These are phyloP conservation scores for Meriones unguiculatus DNA, from an alignment of 2,113 vertebrate species.

Conservation along the genomic window DNA sequence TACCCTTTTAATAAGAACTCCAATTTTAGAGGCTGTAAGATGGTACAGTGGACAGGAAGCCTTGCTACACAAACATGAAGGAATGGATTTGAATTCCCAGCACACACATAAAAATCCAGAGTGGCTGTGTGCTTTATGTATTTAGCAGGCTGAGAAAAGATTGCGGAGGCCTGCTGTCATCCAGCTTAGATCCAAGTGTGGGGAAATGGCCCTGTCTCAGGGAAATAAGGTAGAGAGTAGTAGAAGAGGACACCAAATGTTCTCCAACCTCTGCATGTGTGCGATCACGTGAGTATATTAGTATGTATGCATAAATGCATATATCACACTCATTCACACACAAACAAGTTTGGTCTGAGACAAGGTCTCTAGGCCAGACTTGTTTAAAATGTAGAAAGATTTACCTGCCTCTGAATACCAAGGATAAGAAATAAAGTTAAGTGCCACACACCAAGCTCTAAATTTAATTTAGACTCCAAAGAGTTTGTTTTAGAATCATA, in stretches of 20 bases:
- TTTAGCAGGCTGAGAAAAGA: background rate
- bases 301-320: background rate
- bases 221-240: background rate
- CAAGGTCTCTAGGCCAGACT: background rate
- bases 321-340: too few relatives aligned
- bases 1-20: background rate
- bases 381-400: background rate
- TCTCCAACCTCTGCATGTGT: background rate
- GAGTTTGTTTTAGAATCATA: background rate
- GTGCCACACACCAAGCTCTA: background rate
- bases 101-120: background rate
- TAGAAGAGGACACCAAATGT: background rate
- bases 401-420: background rate
- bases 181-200: too few relatives aligned
- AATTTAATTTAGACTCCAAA: background rate
- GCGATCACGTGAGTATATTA: too few relatives aligned
- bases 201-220: background rate
- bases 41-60: background rate
- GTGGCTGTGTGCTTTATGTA: too few relatives aligned
- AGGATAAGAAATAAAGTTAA: background rate
- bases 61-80: background rate
- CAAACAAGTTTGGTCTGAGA: background rate
- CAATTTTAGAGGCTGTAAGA: background rate
- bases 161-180: background rate
- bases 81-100: background rate